Evolutionary conservation across 2,888 invertebrate genomes (phyloP), one percentile per base, ranked within the genome.

Genomic region (Unio delphinus): DNA sequence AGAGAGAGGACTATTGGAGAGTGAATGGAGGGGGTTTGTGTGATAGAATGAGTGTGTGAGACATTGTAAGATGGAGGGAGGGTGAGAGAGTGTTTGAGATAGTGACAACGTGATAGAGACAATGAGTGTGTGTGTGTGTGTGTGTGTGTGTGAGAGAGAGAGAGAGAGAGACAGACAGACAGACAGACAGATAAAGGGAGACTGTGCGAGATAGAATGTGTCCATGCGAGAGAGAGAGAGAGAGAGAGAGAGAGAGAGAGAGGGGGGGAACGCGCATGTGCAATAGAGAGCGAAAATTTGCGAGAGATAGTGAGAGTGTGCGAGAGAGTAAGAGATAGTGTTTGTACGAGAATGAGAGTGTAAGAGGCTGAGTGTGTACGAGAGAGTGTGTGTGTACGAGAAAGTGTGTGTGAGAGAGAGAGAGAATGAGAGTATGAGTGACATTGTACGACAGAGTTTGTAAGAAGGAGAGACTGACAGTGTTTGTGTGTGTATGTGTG

Each of bases 171-270:
- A 58, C 1, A 1, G 65, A 7, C 59, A 63, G 20, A 59, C n/a
- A 1, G 59, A 58, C 15, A 28, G 59, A 5, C 6, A 20, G 26
- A 59, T 1, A 45, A 45, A 23, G 60, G 60, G 60, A 61, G 45
- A 34, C 34, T 23, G 45, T 17, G 28, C 23, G 55, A 2, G 26
- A n/a, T n/a, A 7, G n/a, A 23, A 23, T 23, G 23, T 23, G 23
- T 23, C 30, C 5, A n/a, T 7, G 65, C 55, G 20, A 59, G 45
- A 34, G 59, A 58, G 15, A 20, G 59, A 58, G 59, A 20, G 26
- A 34, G 30, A 61, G 60, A 45, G 60, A 66, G 60, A 54, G 54
- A 45, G 61, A 61, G 54, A n/a, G 61, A 64, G 55, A 20, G 54
- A 23, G 55, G 7, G n/a, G 15, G 28, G 1, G 56, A 23, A 23